Base-by-base conservation (phyloP, 2,888 invertebrate species). In the Leptopterna dolabrata region DNA sequence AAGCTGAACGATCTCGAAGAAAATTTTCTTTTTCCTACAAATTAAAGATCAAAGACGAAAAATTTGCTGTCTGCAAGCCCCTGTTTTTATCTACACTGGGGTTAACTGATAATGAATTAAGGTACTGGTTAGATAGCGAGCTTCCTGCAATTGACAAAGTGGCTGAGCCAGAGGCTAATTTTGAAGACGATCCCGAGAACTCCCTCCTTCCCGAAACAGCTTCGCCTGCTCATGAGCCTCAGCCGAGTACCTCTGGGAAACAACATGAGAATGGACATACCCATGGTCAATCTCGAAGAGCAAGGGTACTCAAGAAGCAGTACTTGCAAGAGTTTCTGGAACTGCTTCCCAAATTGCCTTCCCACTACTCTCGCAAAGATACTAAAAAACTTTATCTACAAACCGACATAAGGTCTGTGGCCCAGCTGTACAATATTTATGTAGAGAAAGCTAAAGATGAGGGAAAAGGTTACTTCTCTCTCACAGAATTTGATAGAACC, bases 191-290 rank as follows among this genome's bases (percentile, higher is more conserved):
- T n/a, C n/a, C n/a, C n/a, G 19, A 70, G 11, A 19, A 76, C 76
- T 76, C 76, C 76, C 9, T 76, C 76, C 76, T 29, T 76, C 30
- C 19, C 24, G 76, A 76, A 76, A 30, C 76, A 14, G 76, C 36
- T 76, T 76, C 41, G 76, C 76, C 76, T 9, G 13, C 41, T 76
- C 76, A 76, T 76, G 76, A 76, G 36, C 76, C 76, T 29, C 76
- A 76, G 76, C 76, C 76, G 30, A 76, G 76, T 76, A 27, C 76
- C n/a, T n/a, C n/a, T n/a, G n/a, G n/a, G n/a, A n/a, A 71, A 71
- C 24, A 71, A 7, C 11, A 71, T 3, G 16, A 19, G 27, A 71
- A 71, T 24, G 71, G 71, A 13, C 71, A 71, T 16, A 71, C 71
- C 29, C 16, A 4, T 71, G 71, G 71, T 3, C 71, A 71, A 16